Evolutionary conservation across 2,888 invertebrate species (phyloP), one percentile per base, ranked within the genome.

Genomic region (Anthophora plumipes): DNA sequence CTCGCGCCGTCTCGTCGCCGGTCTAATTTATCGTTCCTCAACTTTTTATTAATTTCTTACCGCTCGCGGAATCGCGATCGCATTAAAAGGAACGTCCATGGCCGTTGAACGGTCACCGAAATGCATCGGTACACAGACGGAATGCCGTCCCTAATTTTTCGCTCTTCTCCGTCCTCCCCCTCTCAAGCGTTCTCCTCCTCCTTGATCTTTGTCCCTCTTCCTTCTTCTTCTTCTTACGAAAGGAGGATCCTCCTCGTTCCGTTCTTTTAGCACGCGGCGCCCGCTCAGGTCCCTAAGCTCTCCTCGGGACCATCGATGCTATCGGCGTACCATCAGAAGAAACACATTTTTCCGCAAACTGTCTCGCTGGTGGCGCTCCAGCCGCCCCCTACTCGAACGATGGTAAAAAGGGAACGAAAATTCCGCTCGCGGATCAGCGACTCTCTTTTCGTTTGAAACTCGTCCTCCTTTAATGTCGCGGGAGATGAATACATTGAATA

Each of bases 21-120:
- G 90, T 84, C 93, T 93, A 93, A 93, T 93, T 93, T 93, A 93
- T 93, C 93, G 93, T 92, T 92, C 92, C 90, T 91, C 92, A 91
- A 92, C 90, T 93, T 93, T 93, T 93, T 93, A 93, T 93, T 93
- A 93, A 93, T 93, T 92, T 93, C 91, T 89, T 88, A 90, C 90
- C 90, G 90, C 89, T 91, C 90, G 90, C 87, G 86, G 90, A 91
- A 91, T 91, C 87, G 87, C 86, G 87, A 88, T 85, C 87, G 83
- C 87, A 86, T 88, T 88, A 85, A 83, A 82, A 83, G 87, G 87
- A 87, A 80, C 79, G 86, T 70, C 84, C 73, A 46, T 61, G 81
- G 60, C 67, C 76, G 76, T 54, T 31, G 57, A 77, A 71, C 87
- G 84, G 84, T 54, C 87, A 84, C 77, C 87, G 87, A 87, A 87